A percentile compares a stretch with the other conserved stretches of the same genome.
Conservation (phyloP, 2,888 invertebrate genomes). For the Bruchidius siliquastri region DNA sequence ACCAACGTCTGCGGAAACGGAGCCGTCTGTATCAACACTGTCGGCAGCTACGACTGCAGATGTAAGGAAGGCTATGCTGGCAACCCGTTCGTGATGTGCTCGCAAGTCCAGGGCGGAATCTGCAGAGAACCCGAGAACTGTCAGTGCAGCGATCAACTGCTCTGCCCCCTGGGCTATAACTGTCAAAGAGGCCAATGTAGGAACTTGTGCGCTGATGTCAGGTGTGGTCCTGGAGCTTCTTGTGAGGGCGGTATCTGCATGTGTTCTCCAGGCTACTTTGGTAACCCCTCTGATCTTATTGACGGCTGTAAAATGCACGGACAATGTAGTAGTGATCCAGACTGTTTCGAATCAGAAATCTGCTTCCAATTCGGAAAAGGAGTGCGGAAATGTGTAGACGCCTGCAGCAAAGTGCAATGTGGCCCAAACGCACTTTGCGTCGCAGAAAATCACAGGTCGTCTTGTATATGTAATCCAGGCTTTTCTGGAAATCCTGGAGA, state of each 20-base stretch:
- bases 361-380: slow-evolving; percentile 81
- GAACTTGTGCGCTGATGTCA: slow-evolving; percentile 69
- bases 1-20: slow-evolving; percentile 76
- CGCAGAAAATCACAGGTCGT: slow-evolving; percentile 76
- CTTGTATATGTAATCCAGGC: slow-evolving; percentile 81
- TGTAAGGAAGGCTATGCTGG: slow-evolving; percentile 81
- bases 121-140: slow-evolving; percentile 69
- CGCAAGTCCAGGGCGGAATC: slow-evolving; percentile 62
- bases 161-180: slow-evolving; percentile 72
- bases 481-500: slow-evolving; percentile 80
- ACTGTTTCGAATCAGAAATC: slow-evolving; percentile 79
- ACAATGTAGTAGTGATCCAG: slow-evolving; percentile 75
- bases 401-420: slow-evolving; percentile 82
- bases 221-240: slow-evolving; percentile 76
- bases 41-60: slow-evolving; percentile 84
- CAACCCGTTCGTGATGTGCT: slow-evolving; percentile 82
- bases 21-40: slow-evolving; percentile 85
- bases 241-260: slow-evolving; percentile 77
- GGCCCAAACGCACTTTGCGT: slow-evolving; percentile 87
- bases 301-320: slow-evolving; percentile 70
- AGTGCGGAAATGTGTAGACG: slow-evolving; percentile 77
- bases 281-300: slow-evolving; percentile 66
- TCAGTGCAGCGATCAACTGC: slow-evolving; percentile 63
- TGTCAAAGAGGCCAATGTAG: slow-evolving; percentile 72
- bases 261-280: slow-evolving; percentile 73